Evolutionary conservation across 2,113 vertebrate genomes (phyloP).

Genomic region (Forbesichthys papilliferus): DNA sequence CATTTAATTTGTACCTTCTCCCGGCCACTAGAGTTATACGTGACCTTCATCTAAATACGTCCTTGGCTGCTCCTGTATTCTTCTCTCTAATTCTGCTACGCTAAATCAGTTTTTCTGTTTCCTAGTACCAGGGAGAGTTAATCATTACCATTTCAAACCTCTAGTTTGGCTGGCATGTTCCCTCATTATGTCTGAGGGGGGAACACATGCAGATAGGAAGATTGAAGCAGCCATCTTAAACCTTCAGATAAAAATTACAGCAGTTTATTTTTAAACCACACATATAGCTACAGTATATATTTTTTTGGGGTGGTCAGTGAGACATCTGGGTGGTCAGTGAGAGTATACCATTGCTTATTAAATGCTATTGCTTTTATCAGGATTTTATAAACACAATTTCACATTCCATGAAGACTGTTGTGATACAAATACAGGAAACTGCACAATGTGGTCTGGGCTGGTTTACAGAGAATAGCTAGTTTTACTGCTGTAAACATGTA

Average conservation of each 20-base stretch:
- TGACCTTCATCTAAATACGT: slow-evolving; percentile 49
- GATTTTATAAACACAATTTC: no score
- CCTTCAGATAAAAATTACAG: slow-evolving; percentile 36
- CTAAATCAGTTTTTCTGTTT: slow-evolving; percentile 59
- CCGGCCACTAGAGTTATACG: slow-evolving; percentile 49
- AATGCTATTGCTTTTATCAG: no score
- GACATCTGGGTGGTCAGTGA: slow-evolving; percentile 13
- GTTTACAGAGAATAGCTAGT: no score
- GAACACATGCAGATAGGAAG: slow-evolving; percentile 39
- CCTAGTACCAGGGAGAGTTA: slow-evolving; percentile 48
- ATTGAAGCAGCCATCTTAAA: slow-evolving; percentile 37
- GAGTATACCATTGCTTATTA: not conserved
- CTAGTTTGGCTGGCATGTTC: slow-evolving; percentile 58
- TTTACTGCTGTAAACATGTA: no score
- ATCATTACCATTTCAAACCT: slow-evolving; percentile 70
- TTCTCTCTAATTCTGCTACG: slow-evolving; percentile 56
- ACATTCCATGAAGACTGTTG: no score
- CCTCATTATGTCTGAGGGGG: slow-evolving; percentile 62
- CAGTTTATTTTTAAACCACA: slow-evolving; percentile 23
- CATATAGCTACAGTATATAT: slow-evolving; percentile 29
- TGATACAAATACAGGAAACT: not conserved
- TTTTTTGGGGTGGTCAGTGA: slow-evolving; percentile 12
- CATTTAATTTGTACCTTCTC: slow-evolving; percentile 10
- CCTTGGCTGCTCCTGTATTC: slow-evolving; percentile 41
- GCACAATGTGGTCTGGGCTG: no score